A percentile compares a stretch with the other conserved stretches of the same genome.
Evolutionary conservation across 2,113 vertebrate species (phyloP).

Genomic region (Romanogobio albipinnatus): DNA sequence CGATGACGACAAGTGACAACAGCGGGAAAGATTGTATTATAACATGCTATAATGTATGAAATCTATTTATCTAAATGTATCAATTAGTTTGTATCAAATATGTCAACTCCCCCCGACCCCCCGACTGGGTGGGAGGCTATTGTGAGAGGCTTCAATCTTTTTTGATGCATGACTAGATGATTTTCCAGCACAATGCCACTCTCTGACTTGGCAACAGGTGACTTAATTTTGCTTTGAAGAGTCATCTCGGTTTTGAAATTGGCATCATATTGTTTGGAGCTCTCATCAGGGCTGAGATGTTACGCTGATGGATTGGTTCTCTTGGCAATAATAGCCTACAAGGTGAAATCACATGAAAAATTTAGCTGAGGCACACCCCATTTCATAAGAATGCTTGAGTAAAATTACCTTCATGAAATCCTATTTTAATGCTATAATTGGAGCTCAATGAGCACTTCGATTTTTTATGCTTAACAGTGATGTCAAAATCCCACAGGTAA

Average conservation of each 20-base stretch:
- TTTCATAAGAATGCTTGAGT: background rate
- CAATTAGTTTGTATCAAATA: too few species aligned
- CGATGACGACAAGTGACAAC: too few species aligned
- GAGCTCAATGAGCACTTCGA: background rate
- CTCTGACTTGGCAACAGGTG: background rate
- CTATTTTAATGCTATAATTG: background rate
- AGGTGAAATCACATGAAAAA: background rate
- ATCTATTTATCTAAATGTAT: too few species aligned
- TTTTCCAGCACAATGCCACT: background rate
- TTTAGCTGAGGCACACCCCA: background rate
- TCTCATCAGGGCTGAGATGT: background rate
- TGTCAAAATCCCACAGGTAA: background rate
- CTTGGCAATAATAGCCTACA: background rate
- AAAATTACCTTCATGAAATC: background rate
- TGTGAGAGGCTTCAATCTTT: background rate
- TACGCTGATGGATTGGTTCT: background rate
- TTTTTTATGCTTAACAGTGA: background rate
- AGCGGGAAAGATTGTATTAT: too few species aligned
- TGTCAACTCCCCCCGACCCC: too few species aligned
- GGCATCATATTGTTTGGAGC: background rate
- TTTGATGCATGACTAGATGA: slow-evolving; percentile 2
- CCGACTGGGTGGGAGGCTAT: background rate
- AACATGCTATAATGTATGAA: too few species aligned
- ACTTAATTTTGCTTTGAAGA: background rate
- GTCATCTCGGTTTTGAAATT: background rate